These are phyloP conservation scores for Cephonodes hylas DNA, from an alignment of 2,888 invertebrate genomes.

Conservation along the genomic window DNA sequence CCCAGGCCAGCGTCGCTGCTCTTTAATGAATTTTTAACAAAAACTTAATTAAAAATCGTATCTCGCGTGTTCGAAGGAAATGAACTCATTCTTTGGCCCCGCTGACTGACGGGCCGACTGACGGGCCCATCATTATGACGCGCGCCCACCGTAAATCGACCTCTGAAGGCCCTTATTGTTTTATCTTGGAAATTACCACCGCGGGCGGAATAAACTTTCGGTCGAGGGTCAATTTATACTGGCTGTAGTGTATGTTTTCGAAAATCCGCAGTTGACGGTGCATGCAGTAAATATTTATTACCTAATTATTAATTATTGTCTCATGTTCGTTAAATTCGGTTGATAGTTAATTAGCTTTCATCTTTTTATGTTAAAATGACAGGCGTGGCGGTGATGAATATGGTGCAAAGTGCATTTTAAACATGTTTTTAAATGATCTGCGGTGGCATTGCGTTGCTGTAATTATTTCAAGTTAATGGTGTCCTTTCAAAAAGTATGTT, in stretches of 20 bases:
- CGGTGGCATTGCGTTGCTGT: background rate
- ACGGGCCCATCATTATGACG: conserved; percentile 70
- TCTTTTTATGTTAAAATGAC: conserved; percentile 33
- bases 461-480: no score
- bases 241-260: conserved; percentile 62
- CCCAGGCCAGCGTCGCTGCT: conserved; percentile 60
- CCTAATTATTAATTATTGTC: conserved; percentile 68
- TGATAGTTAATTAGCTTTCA: conserved; percentile 41
- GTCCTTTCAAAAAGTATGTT: no score
- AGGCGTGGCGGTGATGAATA: conserved; percentile 30
- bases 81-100: conserved; percentile 78
- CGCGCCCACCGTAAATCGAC: conserved; percentile 54
- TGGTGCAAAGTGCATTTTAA: background rate
- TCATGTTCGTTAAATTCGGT: conserved; percentile 47
- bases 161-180: conserved; percentile 45
- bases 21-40: conserved; percentile 79
- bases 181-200: conserved; percentile 45
- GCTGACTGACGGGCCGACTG: conserved; percentile 74
- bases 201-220: conserved; percentile 44
- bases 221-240: conserved; percentile 54
- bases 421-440: background rate
- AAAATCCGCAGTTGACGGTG: conserved; percentile 66
- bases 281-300: conserved; percentile 66
- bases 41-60: conserved; percentile 81
- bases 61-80: conserved; percentile 79